Base-by-base conservation (phyloP, 2,888 invertebrate species). In the Nomada goodeniana region DNA sequence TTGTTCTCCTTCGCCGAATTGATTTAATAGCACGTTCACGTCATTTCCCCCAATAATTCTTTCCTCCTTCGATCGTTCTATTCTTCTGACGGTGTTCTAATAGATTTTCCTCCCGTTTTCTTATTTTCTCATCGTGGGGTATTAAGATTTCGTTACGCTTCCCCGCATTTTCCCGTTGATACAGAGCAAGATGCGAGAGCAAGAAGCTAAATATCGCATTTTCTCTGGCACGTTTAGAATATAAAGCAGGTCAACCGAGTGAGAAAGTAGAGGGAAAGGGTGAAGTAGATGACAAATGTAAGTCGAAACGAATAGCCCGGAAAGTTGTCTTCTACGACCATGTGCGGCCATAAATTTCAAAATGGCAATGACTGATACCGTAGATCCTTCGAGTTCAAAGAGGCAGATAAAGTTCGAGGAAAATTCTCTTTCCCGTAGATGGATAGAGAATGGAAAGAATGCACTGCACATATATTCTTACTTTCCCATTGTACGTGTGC, bases 261-360 rank as follows among this genome's bases (percentile, higher is more conserved):
- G 50, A 69, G n/a, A 36, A 23, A 36, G n/a, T n/a, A 23, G 44
- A 29, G 20, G 3, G 55, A 61, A 44, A 44, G 63, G 63, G 42
- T n/a, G 23, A 42, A 52, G 20, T 42, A 52, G 64, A 70, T 76
- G 69, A 76, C 18, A 60, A 70, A 79, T 76, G 76, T 65, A 65
- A 70, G 36, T 64, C 42, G 79, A 69, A 59, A 52, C 60, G 59
- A 59, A 73, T 59, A 29, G 26, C 18, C 18, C 15, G 63, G 57
- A 60, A 52, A 55, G 42, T 57, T 44, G 47, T 59, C 29, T n/a
- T 50, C 0, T 2, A 10, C 26, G n/a, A 7, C 11, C 59, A 44
- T 15, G 71, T 52, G 20, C 20, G 36, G 20, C 50, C 26, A 18
- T 50, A 20, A 76, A 59, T 63, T 64, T 76, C 36, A 10, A 5